phyloP scores from a whole-genome alignment of 2,113 vertebrate genomes.

The Columbina picui region DNA sequence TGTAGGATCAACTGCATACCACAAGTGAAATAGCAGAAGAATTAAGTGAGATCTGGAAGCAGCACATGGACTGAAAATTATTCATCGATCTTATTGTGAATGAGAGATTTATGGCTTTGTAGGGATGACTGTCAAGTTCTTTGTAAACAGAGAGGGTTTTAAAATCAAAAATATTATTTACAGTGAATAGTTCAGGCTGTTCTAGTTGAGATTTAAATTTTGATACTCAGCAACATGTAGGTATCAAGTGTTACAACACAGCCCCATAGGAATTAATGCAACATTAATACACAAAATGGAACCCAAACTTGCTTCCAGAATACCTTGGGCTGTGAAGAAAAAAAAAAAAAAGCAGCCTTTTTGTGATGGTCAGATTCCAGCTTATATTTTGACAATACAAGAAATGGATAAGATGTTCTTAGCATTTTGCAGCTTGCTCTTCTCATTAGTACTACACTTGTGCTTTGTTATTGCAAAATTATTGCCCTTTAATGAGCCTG shows the following conservation, averaged over 20 bases:
- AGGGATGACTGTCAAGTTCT: background rate
- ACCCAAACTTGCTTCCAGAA: background rate
- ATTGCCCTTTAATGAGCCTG: conserved; percentile 48
- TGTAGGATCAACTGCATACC: background rate
- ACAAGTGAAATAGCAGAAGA: background rate
- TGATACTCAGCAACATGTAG: background rate
- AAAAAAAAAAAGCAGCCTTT: background rate
- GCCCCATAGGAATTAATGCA: background rate
- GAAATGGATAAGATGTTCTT: conserved; percentile 8
- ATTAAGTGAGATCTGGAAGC: background rate
- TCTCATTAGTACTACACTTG: conserved; percentile 21
- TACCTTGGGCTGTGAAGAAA: background rate
- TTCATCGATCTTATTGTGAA: background rate
- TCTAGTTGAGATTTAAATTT: background rate
- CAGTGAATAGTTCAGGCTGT: background rate
- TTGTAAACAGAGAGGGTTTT: background rate
- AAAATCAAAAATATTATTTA: background rate
- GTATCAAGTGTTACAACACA: background rate
- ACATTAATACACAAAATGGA: background rate
- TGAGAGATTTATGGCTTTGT: background rate
- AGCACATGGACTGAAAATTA: background rate
- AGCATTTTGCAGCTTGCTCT: background rate
- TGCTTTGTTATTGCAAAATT: conserved; percentile 23
- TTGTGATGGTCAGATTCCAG: background rate
- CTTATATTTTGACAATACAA: background rate